A percentile compares a stretch with the other conserved stretches of the same genome.
phyloP scores from a whole-genome alignment of 2,797 vertebrate genomes.

The Bradypodion ventrale region DNA sequence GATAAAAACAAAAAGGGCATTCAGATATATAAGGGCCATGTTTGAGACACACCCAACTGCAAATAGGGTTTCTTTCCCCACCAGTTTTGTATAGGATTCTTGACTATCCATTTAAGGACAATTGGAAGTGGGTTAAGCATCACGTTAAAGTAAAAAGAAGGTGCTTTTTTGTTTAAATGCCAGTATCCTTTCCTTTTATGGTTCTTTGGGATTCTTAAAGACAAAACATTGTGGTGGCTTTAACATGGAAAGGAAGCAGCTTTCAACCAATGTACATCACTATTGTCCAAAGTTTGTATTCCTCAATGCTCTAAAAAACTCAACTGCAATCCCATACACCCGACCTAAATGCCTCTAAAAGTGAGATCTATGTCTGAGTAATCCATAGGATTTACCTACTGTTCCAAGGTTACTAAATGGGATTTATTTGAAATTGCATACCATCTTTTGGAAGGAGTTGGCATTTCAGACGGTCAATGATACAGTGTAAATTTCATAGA shows the following conservation, averaged over 20 bases:
- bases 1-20: background rate
- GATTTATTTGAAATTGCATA: background rate
- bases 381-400: too few species aligned
- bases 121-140: background rate
- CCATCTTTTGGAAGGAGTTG: slow-evolving; percentile 44
- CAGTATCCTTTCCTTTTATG: background rate
- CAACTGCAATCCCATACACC: too few species aligned
- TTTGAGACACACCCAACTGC: too few species aligned
- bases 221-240: background rate
- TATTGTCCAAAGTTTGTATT: slow-evolving; percentile 55
- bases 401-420: background rate
- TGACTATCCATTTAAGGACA: too few species aligned
- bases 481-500: background rate
- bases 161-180: too few species aligned
- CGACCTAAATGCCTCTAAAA: background rate
- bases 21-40: background rate
- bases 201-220: background rate
- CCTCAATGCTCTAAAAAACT: slow-evolving; percentile 50
- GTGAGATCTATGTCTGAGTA: background rate
- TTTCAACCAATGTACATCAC: slow-evolving; percentile 30
- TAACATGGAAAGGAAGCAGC: slow-evolving; percentile 3
- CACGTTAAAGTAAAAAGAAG: background rate
- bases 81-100: background rate
- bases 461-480: background rate
- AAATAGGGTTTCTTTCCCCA: too few species aligned